A percentile compares a stretch with the other conserved stretches of the same genome.
Conservation (phyloP, 2,113 vertebrate genomes). For the Antechinus flavipes region DNA sequence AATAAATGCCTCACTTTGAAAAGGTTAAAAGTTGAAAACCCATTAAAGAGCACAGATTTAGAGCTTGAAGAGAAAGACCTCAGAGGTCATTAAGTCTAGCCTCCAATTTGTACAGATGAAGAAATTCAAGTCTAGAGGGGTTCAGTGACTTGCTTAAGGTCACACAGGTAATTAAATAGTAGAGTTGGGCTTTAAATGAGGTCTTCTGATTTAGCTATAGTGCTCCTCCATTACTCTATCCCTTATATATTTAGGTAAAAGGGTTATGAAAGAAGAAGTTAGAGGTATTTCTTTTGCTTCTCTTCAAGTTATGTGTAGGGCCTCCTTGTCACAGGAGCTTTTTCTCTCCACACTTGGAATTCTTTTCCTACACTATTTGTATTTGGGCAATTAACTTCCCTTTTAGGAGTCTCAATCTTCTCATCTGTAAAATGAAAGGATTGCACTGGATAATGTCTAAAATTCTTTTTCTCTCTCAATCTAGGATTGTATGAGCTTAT, state of each 20-base stretch:
- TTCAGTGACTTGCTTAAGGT: background rate
- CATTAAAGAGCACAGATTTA: constrained; percentile 12
- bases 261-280: background rate
- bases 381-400: no score
- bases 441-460: background rate
- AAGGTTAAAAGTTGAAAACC: constrained; percentile 6
- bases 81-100: background rate
- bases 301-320: background rate
- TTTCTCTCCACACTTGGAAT: background rate
- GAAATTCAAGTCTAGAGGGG: background rate
- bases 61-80: background rate
- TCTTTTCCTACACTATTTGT: background rate
- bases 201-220: background rate
- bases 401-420: background rate
- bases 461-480: background rate
- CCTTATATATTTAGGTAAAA: background rate
- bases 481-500: background rate
- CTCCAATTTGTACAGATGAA: background rate
- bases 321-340: background rate
- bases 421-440: background rate
- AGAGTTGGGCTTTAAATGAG: background rate
- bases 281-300: background rate
- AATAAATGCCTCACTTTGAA: background rate
- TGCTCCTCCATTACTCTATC: background rate
- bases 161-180: background rate